A percentile compares a stretch with the other conserved stretches of the same genome.
These are phyloP conservation scores for Tipula confusa DNA, from an alignment of 2,888 invertebrate genomes.

Conservation along the genomic window DNA sequence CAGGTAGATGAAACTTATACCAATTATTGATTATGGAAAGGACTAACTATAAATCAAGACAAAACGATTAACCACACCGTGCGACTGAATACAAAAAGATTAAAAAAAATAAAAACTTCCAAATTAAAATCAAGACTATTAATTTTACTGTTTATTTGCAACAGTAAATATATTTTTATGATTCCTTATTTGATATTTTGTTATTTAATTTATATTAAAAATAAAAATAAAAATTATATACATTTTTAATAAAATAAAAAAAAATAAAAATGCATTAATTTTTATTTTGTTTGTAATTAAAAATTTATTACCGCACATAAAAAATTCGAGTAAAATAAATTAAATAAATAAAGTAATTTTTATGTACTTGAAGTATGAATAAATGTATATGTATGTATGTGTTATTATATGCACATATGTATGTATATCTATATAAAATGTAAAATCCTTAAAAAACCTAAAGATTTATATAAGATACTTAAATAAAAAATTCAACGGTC, in stretches of 20 bases:
- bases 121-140: conserved; percentile 12
- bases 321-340: neutral
- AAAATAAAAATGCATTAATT: conserved; percentile 3
- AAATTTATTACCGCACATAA: conserved; percentile 9
- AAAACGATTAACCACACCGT: neutral
- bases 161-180: conserved; percentile 21
- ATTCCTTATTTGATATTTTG: conserved; percentile 16
- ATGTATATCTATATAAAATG: neutral
- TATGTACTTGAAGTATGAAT: conserved; percentile 13
- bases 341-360: conserved; percentile 12
- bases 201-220: conserved; percentile 25
- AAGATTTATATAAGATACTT: neutral
- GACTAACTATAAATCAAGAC: neutral
- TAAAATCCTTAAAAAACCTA: conserved; percentile 21
- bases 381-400: neutral
- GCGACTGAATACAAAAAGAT: too few relatives aligned
- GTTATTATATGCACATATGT: neutral
- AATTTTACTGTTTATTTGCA: conserved; percentile 20
- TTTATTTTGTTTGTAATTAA: conserved; percentile 25
- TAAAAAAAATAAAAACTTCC: neutral
- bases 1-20: too few relatives aligned
- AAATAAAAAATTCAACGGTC: neutral
- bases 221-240: conserved; percentile 25
- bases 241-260: conserved; percentile 13
- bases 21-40: too few relatives aligned